Evolutionary conservation across 2,888 invertebrate species (phyloP), one percentile per base, ranked within the genome.

Genomic region (Serrognathus titanus): DNA sequence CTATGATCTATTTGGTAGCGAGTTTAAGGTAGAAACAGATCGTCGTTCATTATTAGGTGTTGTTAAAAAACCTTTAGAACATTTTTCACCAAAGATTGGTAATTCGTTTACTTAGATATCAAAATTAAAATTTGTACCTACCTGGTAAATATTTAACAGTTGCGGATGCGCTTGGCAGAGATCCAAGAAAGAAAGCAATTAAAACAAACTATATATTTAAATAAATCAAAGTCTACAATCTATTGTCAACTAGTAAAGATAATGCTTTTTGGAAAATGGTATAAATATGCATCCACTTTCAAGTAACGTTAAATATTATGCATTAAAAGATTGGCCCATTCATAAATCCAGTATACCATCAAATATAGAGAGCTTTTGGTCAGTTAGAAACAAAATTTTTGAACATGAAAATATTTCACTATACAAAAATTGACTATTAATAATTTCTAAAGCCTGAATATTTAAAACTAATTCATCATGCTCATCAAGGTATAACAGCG

Each of bases 41-140:
- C n/a, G n/a, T n/a, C n/a, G n/a, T n/a, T n/a, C n/a, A n/a, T n/a
- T n/a, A n/a, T n/a, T n/a, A n/a, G n/a, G n/a, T n/a, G 63, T 65
- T 7, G 24, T 64, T 12, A 63, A 65, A 48, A 65, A 66, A 56
- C 63, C 62, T 7, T 24, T 66, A n/a, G 61, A 66, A 36, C 58
- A 64, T 46, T 45, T 63, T 55, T 62, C 59, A 9, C 61, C 64
- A 66, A 49, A 40, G 61, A 40, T 53, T 63, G 36, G 58, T 53
- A 16, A 49, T 65, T 10, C 53, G 56, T 37, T 39, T 64, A 7
- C 31, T 63, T 8, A 58, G 57, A 51, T 65, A 58, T 52, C 40
- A 50, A 9, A 43, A 10, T 43, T 66, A 8, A 52, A 12, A 20
- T 64, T 60, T 53, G 59, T 65, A 36, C 63, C 63, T 9, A n/a